These are phyloP conservation scores for Enteromius viviparus DNA, from an alignment of 2,797 vertebrate species.

Conservation along the genomic window DNA sequence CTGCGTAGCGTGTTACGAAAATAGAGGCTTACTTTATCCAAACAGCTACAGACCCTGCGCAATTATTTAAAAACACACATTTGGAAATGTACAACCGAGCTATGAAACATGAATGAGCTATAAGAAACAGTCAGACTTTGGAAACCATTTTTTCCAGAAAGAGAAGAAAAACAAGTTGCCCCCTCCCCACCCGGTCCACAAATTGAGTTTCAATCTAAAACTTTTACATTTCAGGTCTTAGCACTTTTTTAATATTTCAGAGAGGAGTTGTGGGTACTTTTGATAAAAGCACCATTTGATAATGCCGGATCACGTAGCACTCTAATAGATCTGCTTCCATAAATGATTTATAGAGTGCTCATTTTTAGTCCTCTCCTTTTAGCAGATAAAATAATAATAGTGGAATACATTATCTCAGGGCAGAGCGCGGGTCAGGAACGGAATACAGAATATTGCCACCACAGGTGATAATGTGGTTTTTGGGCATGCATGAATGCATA, in stretches of 20 bases:
- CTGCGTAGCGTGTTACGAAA: neutral
- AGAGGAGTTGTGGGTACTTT: constrained; percentile 71
- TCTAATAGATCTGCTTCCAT: constrained; percentile 73
- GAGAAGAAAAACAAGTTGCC: constrained; percentile 35
- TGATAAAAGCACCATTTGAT: constrained; percentile 83
- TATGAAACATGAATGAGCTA: constrained; percentile 76
- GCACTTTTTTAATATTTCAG: constrained; percentile 77
- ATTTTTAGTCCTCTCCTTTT: constrained; percentile 81
- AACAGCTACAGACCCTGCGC: neutral
- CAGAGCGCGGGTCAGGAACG: constrained; percentile 61
- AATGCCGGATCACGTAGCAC: constrained; percentile 71
- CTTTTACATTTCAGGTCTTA: constrained; percentile 82
- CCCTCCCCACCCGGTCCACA: constrained; percentile 69
- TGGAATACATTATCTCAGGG: constrained; percentile 73
- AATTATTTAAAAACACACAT: constrained; percentile 35
- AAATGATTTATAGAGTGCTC: constrained; percentile 74
- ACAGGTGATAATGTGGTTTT: constrained; percentile 49
- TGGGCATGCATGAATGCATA: neutral
- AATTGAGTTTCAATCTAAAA: constrained; percentile 75
- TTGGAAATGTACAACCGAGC: constrained; percentile 40
- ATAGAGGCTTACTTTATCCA: constrained; percentile 11
- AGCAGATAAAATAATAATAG: constrained; percentile 84
- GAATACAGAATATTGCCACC: constrained; percentile 63
- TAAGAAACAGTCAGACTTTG: constrained; percentile 56
- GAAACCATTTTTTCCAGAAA: constrained; percentile 61